These are phyloP conservation scores for Eulithis prunata DNA, from an alignment of 2,888 invertebrate species.

Conservation along the genomic window DNA sequence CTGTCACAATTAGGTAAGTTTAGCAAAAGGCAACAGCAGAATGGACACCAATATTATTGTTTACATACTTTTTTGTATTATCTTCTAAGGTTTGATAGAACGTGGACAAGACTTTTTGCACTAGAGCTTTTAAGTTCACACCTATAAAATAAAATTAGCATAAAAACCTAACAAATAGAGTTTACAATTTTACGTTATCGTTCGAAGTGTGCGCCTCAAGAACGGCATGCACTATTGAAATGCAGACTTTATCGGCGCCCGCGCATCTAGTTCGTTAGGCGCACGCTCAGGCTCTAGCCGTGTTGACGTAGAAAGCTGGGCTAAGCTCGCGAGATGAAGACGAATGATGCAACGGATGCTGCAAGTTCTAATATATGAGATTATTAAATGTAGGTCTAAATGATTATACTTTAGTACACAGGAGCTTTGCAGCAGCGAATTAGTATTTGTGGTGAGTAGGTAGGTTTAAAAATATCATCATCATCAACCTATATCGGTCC, in stretches of 20 bases:
- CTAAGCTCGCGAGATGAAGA: not conserved
- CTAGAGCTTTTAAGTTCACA: not conserved
- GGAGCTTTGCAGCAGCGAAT: too few relatives aligned
- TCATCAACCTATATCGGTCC: too few relatives aligned
- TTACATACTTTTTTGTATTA: too few relatives aligned
- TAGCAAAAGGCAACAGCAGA: too few relatives aligned
- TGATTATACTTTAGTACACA: too few relatives aligned
- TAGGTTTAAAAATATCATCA: too few relatives aligned
- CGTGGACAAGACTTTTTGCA: not conserved
- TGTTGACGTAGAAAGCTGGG: conserved; percentile 8
- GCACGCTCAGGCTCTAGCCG: conserved; percentile 55
- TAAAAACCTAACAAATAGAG: conserved; percentile 19
- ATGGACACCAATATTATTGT: too few relatives aligned
- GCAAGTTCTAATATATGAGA: too few relatives aligned
- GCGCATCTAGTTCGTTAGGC: conserved; percentile 79
- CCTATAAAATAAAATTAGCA: conserved; percentile 7
- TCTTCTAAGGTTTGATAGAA: not conserved
- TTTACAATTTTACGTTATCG: conserved; percentile 27
- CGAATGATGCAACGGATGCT: too few relatives aligned
- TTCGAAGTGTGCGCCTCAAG: conserved; percentile 33
- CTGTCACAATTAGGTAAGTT: too few relatives aligned
- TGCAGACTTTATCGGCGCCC: conserved; percentile 70
- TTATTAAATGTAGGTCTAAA: too few relatives aligned
- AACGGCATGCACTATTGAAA: conserved; percentile 60
- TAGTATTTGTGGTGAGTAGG: too few relatives aligned